Evolutionary conservation across 2,888 invertebrate species (phyloP), one percentile per base, ranked within the genome.

Genomic region (Oegoconia quadripuncta): DNA sequence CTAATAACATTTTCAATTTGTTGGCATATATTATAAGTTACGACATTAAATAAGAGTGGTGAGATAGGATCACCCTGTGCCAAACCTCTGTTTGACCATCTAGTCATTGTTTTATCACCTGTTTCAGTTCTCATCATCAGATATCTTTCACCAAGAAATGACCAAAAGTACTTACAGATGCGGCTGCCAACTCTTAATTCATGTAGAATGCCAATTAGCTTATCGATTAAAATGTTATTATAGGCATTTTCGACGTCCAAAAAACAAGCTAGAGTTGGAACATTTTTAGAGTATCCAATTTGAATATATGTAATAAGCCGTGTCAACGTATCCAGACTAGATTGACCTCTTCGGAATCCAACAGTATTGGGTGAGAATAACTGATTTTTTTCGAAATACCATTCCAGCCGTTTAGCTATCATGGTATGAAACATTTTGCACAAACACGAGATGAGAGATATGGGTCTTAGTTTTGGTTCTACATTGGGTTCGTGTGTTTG

Each of bases 291-390:
- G 17, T 34, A 30, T n/a, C 37, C 34, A 13, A 34, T 17, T 23
- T 44, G 42, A 8, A 47, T 43, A 5, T 12, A 12, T n/a, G 41
- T 11, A 12, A 47, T 37, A 11, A 51, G 18, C 3, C 16, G 30
- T 6, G 17, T 22, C 1, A 51, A 9, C 26, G 25, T 44, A 29
- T 54, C 45, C 9, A 41, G 6, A 17, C 39, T 30, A 6, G 50
- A 51, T 3, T 16, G 8, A 14, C 11, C 6, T 32, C 41, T 48
- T 22, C 40, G 31, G 14, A 50, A 48, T n/a, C 46, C 49, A 3
- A 22, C 27, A 0, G 37, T 44, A 9, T 44, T 14, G 1, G n/a
- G 2, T 8, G 32, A 29, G 1, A 46, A 45, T 1, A 39, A 8
- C 5, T 22, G 9, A 6, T 45, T 34, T 8, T 26, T 41, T 27